These are phyloP conservation scores for Alligator mississippiensis DNA, from an alignment of 2,113 vertebrate species.

Conservation along the genomic window DNA sequence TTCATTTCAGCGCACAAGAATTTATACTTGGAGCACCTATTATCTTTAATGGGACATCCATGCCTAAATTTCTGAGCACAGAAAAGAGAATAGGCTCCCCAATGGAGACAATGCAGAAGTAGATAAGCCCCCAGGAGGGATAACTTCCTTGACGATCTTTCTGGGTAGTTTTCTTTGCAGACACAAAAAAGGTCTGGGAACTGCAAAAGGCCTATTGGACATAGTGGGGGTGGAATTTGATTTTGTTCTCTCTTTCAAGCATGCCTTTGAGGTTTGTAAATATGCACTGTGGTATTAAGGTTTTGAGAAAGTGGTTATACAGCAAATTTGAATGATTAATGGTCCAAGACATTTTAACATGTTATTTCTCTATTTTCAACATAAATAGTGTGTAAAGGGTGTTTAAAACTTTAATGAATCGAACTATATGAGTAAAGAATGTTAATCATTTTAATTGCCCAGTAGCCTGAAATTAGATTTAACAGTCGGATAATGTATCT, in stretches of 20 bases:
- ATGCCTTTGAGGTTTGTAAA: slow-evolving; percentile 37
- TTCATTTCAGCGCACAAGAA: not conserved
- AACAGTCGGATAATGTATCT: slow-evolving; percentile 80
- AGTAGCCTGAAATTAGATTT: slow-evolving; percentile 79
- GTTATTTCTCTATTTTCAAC: slow-evolving; percentile 66
- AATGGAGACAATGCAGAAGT: not conserved
- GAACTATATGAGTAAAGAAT: slow-evolving; percentile 77
- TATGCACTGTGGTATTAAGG: not conserved
- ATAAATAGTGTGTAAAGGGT: slow-evolving; percentile 69
- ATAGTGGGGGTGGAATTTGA: not conserved
- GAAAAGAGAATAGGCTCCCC: not conserved
- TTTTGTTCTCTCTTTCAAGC: slow-evolving; percentile 23
- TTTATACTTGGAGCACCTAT: not conserved
- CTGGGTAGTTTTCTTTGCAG: not conserved
- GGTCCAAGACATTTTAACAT: slow-evolving; percentile 50
- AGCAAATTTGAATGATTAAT: slow-evolving; percentile 55
- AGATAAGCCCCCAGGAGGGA: not conserved
- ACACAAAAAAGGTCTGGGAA: not conserved
- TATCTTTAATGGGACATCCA: not conserved
- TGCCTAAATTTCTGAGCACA: not conserved
- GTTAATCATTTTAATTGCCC: slow-evolving; percentile 83
- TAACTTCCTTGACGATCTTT: not conserved
- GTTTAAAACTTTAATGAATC: slow-evolving; percentile 79
- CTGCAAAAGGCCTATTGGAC: not conserved
- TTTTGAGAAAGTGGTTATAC: slow-evolving; percentile 34